phyloP scores from a whole-genome alignment of 2,113 vertebrate species.

The Lynx canadensis region DNA sequence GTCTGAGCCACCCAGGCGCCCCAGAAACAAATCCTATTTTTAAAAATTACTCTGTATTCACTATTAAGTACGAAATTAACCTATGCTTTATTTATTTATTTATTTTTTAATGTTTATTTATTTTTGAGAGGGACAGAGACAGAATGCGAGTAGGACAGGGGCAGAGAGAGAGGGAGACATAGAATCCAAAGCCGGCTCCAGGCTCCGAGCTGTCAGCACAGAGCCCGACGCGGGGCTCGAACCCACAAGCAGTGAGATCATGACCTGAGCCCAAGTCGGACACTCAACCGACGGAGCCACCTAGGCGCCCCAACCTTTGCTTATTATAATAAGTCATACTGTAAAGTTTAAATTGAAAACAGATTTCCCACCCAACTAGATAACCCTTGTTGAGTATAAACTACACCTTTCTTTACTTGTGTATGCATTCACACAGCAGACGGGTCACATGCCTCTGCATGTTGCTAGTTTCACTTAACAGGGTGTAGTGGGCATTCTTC shows the following conservation, averaged over 20 bases:
- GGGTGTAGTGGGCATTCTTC: not conserved
- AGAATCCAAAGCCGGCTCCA: too few species aligned
- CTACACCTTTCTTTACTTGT: not conserved
- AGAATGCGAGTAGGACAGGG: too few species aligned
- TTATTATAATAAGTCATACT: not conserved
- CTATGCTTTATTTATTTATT: not conserved
- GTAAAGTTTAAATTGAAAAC: not conserved
- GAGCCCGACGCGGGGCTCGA: too few species aligned
- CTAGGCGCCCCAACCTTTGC: not conserved
- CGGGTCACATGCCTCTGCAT: not conserved
- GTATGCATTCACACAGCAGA: not conserved
- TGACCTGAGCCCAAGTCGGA: too few species aligned
- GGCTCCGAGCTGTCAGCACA: too few species aligned
- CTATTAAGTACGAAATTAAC: constrained; percentile 24
- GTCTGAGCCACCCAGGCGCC: too few species aligned
- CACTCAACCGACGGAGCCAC: too few species aligned
- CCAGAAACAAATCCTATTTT: not conserved
- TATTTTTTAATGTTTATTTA: too few species aligned
- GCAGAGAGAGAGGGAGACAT: too few species aligned
- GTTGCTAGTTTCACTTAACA: not conserved
- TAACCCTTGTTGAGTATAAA: not conserved
- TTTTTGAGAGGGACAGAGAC: too few species aligned
- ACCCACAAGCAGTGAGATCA: too few species aligned
- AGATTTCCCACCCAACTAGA: not conserved
- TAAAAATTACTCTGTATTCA: not conserved